Evolutionary conservation across 2,888 invertebrate genomes (phyloP).

Genomic region (Melolontha melolontha): DNA sequence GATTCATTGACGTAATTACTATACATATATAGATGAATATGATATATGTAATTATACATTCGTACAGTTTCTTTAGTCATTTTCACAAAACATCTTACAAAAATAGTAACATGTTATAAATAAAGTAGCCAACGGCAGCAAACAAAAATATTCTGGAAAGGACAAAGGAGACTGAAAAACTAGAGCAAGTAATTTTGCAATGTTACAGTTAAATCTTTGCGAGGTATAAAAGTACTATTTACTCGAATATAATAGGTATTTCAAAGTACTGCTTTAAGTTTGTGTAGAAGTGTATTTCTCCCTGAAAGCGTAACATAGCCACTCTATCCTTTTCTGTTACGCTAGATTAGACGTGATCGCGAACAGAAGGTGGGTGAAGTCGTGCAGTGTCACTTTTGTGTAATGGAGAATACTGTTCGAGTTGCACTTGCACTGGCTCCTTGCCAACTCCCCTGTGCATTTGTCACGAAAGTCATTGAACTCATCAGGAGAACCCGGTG

Average conservation of each 20-base stretch:
- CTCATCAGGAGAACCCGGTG: slow-evolving; percentile 42
- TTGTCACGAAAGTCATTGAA: slow-evolving; percentile 47
- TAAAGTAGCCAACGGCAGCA: slow-evolving; percentile 11
- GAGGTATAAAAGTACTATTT: slow-evolving; percentile 41
- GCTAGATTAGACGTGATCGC: slow-evolving; percentile 12
- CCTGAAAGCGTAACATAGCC: slow-evolving; percentile 7
- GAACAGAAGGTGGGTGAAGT: slow-evolving; percentile 22
- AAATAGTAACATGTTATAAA: slow-evolving; percentile 8
- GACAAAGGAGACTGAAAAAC: slow-evolving; percentile 34
- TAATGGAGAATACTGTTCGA: slow-evolving; percentile 35
- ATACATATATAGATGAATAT: no score
- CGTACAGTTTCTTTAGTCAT: slow-evolving; percentile 1
- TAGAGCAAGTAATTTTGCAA: slow-evolving; percentile 41
- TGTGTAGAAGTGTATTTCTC: slow-evolving; percentile 3
- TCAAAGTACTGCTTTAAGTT: slow-evolving; percentile 28
- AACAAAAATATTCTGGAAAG: slow-evolving; percentile 24
- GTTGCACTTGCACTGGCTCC: slow-evolving; percentile 50
- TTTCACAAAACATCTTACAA: slow-evolving; percentile 1
- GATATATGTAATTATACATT: no score
- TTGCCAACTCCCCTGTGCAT: slow-evolving; percentile 47
- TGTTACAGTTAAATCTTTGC: slow-evolving; percentile 38
- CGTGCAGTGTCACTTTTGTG: slow-evolving; percentile 27
- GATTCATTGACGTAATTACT: no score
- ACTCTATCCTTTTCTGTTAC: slow-evolving; percentile 11
- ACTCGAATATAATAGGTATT: slow-evolving; percentile 39